Evolutionary conservation across 1,140 invertebrate species (phyloP).

Genomic region (Metopolophium dirhodum): DNA sequence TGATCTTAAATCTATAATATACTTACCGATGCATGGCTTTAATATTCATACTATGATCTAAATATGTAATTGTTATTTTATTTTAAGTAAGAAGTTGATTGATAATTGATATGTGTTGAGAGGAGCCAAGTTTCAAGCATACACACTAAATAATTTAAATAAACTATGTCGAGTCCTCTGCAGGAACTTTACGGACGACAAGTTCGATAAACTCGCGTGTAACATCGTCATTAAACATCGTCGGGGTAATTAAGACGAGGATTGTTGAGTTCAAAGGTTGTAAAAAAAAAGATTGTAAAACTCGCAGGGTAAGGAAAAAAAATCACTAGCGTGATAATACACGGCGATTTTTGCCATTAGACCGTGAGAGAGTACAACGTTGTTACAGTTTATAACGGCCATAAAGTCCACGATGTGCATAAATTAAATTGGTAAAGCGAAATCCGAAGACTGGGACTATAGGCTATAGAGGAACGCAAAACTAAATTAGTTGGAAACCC

Average conservation of each 20-base stretch:
- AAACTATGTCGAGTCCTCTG: neutral
- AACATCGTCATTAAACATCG: neutral
- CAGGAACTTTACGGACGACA: neutral
- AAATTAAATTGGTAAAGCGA: conserved; percentile 34
- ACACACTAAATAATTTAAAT: neutral
- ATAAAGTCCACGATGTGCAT: conserved; percentile 39
- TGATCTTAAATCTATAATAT: too few relatives aligned
- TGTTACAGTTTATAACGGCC: conserved; percentile 41
- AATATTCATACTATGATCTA: too few relatives aligned
- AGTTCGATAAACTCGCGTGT: neutral
- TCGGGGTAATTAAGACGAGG: neutral
- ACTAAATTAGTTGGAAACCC: conserved; percentile 27
- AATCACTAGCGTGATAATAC: conserved; percentile 9
- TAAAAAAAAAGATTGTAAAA: conserved; percentile 39
- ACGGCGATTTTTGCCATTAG: neutral
- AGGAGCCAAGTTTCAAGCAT: neutral
- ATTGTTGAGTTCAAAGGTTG: conserved; percentile 24
- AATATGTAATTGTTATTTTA: too few relatives aligned
- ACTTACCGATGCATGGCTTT: too few relatives aligned
- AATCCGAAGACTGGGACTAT: conserved; percentile 17
- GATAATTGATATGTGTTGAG: neutral
- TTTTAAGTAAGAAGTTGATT: neutral
- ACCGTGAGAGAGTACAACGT: conserved; percentile 43
- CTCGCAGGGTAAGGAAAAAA: neutral
- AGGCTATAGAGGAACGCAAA: neutral